Percentiles rank a stretch among this genome's conserved stretches.
Conservation (phyloP, 2,113 vertebrate genomes). For the Hippocampus mohnikei region DNA sequence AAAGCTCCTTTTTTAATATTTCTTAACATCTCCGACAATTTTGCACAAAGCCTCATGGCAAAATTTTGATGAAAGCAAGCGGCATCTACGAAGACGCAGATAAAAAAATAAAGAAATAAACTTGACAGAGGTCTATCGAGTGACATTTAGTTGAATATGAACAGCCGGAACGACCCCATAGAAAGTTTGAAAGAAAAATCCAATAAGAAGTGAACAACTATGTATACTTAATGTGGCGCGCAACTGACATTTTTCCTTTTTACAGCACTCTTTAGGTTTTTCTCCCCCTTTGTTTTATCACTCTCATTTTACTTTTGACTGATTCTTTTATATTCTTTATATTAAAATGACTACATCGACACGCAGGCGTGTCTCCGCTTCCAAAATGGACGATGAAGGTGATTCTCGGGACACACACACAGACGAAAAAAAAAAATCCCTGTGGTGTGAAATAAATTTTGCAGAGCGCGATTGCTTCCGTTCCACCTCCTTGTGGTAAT, state of each 20-base stretch:
- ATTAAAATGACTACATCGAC: not conserved
- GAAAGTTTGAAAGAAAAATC: not conserved
- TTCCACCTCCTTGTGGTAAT: conserved; percentile 68
- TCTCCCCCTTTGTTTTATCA: conserved; percentile 13
- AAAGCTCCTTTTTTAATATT: not conserved
- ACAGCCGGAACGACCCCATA: not conserved
- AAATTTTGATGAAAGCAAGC: not conserved
- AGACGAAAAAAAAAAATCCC: conserved; percentile 42
- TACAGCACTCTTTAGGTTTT: not conserved
- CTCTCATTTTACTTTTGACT: not conserved
- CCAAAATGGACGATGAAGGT: conserved; percentile 43
- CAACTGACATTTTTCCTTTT: not conserved
- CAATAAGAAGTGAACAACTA: not conserved
- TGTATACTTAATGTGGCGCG: not conserved
- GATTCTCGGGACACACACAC: conserved; percentile 35
- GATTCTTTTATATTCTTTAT: not conserved
- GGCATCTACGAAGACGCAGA: not conserved
- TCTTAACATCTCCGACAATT: not conserved
- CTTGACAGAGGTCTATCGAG: not conserved
- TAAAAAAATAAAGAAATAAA: not conserved
- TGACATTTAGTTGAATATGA: not conserved
- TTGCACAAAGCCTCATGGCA: not conserved
- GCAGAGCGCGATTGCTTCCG: conserved; percentile 64
- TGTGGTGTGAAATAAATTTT: conserved; percentile 61
- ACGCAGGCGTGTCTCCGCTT: conserved; percentile 10